Conservation (phyloP, 2,113 vertebrate species). For the Brachirus orientalis region DNA sequence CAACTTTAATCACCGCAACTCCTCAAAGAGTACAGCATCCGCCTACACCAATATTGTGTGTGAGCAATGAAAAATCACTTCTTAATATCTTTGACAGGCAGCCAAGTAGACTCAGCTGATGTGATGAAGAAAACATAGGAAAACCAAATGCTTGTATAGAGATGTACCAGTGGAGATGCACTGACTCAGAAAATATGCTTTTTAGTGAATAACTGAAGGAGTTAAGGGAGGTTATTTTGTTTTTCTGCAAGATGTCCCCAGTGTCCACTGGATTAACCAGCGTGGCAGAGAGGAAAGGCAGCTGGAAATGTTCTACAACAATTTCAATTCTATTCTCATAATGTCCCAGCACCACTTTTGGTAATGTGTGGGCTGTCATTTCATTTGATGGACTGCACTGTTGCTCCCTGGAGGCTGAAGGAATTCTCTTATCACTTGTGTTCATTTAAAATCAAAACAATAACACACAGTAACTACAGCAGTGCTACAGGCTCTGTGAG, state of each 20-base stretch:
- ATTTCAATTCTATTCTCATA: not conserved
- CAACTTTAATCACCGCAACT: slow-evolving; percentile 21
- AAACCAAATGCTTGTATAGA: too few species aligned
- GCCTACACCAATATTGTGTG: slow-evolving; percentile 23
- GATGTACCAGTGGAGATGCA: too few species aligned
- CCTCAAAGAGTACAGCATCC: not conserved
- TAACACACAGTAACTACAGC: not conserved
- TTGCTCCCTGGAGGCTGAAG: not conserved
- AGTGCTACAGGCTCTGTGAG: not conserved
- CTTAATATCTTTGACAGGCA: slow-evolving; percentile 15
- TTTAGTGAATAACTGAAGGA: slow-evolving; percentile 1
- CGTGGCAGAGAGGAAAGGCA: too few species aligned
- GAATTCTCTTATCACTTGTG: not conserved
- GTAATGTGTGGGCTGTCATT: slow-evolving; percentile 3
- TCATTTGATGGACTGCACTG: not conserved
- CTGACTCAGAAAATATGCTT: not conserved
- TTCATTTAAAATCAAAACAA: slow-evolving; percentile 1
- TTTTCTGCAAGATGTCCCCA: slow-evolving; percentile 14
- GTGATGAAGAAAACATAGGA: too few species aligned
- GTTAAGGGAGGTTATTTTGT: not conserved
- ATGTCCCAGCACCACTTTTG: not conserved
- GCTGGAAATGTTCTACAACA: not conserved
- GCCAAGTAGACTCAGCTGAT: not conserved
- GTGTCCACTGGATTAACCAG: not conserved
- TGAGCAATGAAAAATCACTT: slow-evolving; percentile 4